phyloP scores from a whole-genome alignment of 2,888 invertebrate species.

The Germaria angustata region DNA sequence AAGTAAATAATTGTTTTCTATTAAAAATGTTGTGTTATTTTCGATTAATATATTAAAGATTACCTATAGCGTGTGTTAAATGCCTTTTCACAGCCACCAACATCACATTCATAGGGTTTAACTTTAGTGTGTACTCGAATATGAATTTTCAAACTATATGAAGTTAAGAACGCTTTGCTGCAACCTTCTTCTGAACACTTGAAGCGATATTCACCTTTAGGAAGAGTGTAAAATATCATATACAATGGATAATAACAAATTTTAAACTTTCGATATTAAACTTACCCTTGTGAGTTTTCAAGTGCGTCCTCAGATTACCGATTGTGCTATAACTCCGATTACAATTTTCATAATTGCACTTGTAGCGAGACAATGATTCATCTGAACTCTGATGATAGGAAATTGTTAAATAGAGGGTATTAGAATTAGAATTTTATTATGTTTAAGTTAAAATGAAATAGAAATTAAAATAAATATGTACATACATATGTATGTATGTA shows the following conservation, averaged over 20 bases:
- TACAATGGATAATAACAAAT: too few species aligned
- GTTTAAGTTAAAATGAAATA: not conserved
- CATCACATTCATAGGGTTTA: constrained; percentile 94
- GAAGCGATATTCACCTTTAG: constrained; percentile 94
- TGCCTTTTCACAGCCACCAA: constrained; percentile 91
- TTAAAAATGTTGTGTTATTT: too few species aligned
- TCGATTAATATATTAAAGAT: not conserved
- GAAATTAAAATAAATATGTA: not conserved
- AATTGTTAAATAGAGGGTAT: constrained; percentile 6
- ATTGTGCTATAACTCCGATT: constrained; percentile 94
- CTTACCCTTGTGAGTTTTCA: constrained; percentile 96
- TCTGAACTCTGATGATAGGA: constrained; percentile 74
- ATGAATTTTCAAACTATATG: constrained; percentile 96
- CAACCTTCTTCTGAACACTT: constrained; percentile 93
- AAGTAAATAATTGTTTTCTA: not conserved
- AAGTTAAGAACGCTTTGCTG: constrained; percentile 95
- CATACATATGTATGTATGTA: not conserved
- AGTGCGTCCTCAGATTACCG: constrained; percentile 95
- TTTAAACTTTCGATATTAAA: constrained; percentile 4
- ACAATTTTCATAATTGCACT: constrained; percentile 94
- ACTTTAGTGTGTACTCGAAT: constrained; percentile 95
- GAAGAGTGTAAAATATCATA: not conserved
- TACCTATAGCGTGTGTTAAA: constrained; percentile 96
- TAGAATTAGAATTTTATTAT: not conserved
- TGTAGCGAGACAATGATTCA: constrained; percentile 84